These are phyloP conservation scores for Piaya cayana DNA, from an alignment of 2,113 vertebrate genomes.

Conservation along the genomic window DNA sequence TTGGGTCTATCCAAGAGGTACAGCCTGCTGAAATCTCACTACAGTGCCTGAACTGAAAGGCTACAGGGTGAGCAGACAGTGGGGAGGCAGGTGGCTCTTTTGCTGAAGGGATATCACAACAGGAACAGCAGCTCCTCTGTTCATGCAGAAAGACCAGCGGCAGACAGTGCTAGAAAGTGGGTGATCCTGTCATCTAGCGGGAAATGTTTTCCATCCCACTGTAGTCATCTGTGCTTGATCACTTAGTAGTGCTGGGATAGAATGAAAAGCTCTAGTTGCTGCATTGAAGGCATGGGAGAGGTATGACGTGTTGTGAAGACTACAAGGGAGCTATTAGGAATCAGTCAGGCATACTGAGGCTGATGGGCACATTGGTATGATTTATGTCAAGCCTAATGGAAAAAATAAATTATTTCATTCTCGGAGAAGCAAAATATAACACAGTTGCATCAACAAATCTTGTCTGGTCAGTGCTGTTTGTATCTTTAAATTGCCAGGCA, in stretches of 20 bases:
- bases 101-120: neutral
- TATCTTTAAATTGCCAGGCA: neutral
- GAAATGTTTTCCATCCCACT: neutral
- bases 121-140: neutral
- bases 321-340: neutral
- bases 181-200: neutral
- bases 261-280: neutral
- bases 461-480: neutral
- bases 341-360: neutral
- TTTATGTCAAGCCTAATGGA: neutral
- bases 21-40: neutral
- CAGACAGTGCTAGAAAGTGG: neutral
- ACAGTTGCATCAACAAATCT: neutral
- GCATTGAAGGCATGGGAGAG: neutral
- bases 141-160: neutral
- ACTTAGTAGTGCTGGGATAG: neutral
- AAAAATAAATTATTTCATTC: neutral
- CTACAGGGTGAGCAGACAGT: fast-evolving
- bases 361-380: neutral
- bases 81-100: neutral
- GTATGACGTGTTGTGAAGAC: neutral
- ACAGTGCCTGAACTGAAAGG: neutral
- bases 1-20: neutral
- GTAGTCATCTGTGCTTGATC: neutral
- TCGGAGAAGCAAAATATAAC: neutral